Evolutionary conservation across 2,113 vertebrate genomes (phyloP).

Genomic region (Aix galericulata): DNA sequence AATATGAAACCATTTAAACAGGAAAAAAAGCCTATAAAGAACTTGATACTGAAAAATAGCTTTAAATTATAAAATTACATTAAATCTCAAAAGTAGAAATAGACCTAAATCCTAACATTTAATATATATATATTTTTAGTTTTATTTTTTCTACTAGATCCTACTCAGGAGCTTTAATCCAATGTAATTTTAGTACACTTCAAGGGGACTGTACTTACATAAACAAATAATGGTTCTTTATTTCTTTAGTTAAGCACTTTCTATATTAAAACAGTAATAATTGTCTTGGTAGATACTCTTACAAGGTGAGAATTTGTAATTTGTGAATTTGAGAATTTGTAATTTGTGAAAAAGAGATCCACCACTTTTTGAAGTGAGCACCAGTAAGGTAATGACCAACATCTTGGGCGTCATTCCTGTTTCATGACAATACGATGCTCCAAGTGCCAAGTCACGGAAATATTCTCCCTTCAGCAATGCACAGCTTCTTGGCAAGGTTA

Average conservation of each 20-base stretch:
- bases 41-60: background rate
- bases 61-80: background rate
- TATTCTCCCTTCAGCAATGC: slow-evolving; percentile 25
- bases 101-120: background rate
- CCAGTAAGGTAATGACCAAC: background rate
- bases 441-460: slow-evolving; percentile 32
- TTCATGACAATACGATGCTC: background rate
- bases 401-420: background rate
- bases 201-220: background rate
- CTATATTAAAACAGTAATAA: background rate
- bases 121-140: background rate
- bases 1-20: background rate
- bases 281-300: background rate
- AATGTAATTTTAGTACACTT: background rate
- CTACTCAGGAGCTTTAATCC: background rate
- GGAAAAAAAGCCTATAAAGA: background rate
- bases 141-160: background rate
- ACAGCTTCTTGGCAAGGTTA: slow-evolving; percentile 40
- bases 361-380: background rate
- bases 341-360: background rate
- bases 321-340: background rate
- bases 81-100: background rate
- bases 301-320: background rate
- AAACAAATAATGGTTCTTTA: background rate
- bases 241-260: background rate